Base-by-base conservation (phyloP, 1,140 invertebrate species). In the Drosophila sproati region DNA sequence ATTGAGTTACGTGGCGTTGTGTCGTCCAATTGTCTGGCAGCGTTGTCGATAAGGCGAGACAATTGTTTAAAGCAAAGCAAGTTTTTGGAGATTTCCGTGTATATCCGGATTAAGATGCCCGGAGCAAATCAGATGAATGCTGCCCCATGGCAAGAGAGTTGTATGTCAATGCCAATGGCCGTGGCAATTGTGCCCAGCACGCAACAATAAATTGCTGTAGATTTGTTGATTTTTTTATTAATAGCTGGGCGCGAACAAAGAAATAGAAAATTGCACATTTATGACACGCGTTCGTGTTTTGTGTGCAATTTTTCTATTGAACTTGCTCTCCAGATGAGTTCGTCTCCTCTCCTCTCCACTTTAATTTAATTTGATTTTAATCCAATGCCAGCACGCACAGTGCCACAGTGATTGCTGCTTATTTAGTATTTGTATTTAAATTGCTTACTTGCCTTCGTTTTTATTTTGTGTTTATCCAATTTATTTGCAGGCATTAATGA, bases 1-100 rank as follows among this genome's bases (percentile, higher is more conserved):
- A 89, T 89, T 89, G 85, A 85, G 85, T 77, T 89, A 85, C 81
- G 85, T 85, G 82, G 85, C 85, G 70, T 86, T 79, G 48, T 54
- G 48, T 54, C 43, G 43, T 48, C 41, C 5, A 47, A 45, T 28
- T 59, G 54, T 39, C 61, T 60, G 70, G 66, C 35, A 62, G 35
- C 31, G 32, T 10, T 48, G 34, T 61, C 57, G 50, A 69, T 74
- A 69, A 69, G 35, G 57, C 72, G 72, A 62, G 56, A 74, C 72
- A 61, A 69, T 56, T 62, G 57, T 32, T 37, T 55, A 47, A 60
- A 43, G 0, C 28, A 45, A 28, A 20, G 47, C 12, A 48, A 29
- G 29, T 71, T 39, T 55, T 34, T 47, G 12, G 31, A 29, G 39
- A 54, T 29, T 37, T 37, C 5, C 7, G 35, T 7, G n/a, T 72